Evolutionary conservation across 2,113 vertebrate species (phyloP).

Genomic region (Eclectus roratus): DNA sequence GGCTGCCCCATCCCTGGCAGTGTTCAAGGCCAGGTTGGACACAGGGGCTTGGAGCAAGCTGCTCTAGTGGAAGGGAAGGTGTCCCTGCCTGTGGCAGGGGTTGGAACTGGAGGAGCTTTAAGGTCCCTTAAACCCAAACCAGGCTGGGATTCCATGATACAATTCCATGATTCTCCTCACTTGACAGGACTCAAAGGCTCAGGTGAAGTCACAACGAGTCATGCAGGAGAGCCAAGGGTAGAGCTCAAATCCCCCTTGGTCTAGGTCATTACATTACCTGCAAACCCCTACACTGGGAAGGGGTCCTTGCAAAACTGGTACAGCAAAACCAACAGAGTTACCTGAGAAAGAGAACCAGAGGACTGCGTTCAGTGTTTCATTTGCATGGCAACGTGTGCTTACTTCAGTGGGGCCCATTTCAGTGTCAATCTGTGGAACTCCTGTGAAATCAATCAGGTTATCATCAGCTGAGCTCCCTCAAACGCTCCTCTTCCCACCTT

Average conservation of each 20-base stretch:
- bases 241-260: not conserved
- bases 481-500: not conserved
- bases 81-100: not conserved
- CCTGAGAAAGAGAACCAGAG: not conserved
- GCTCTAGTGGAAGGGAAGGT: not conserved
- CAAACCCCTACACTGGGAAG: no score
- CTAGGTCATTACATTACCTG: not conserved
- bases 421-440: not conserved
- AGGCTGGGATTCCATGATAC: no score
- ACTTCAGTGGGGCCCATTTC: accelerated
- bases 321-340: not conserved
- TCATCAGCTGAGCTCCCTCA: not conserved
- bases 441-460: not conserved
- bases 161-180: not conserved
- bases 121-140: not conserved
- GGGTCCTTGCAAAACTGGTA: not conserved
- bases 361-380: not conserved
- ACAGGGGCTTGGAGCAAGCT: not conserved
- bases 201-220: accelerated
- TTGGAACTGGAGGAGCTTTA: not conserved
- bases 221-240: not conserved
- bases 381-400: not conserved
- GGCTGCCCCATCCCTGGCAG: not conserved
- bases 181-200: not conserved
- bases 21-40: not conserved